A percentile compares a stretch with the other conserved stretches of the same genome.
phyloP scores from a whole-genome alignment of 2,888 invertebrate genomes.

The Neoitamus cyanurus region DNA sequence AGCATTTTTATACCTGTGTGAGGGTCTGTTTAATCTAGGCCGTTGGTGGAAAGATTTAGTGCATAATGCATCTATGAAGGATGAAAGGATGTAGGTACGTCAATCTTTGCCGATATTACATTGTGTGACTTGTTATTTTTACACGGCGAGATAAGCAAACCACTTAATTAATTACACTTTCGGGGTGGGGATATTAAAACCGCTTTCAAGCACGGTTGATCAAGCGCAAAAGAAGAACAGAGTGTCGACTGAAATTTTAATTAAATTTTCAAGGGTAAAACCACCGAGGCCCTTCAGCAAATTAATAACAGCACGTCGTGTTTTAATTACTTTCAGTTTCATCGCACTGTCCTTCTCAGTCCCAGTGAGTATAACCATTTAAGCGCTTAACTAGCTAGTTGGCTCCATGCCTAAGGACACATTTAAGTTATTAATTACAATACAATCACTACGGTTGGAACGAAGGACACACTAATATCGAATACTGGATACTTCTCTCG shows the following conservation, averaged over 20 bases:
- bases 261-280: conserved; percentile 33
- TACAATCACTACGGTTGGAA: not conserved
- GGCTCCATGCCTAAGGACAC: not conserved
- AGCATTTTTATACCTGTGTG: no score
- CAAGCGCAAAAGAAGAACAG: not conserved
- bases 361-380: not conserved
- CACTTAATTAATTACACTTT: not conserved
- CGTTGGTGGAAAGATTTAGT: not conserved
- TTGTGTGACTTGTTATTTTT: not conserved
- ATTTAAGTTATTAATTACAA: conserved; percentile 11
- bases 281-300: conserved; percentile 7
- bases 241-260: conserved; percentile 14
- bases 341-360: not conserved
- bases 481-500: not conserved
- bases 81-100: not conserved
- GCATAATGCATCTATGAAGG: no score
- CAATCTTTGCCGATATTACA: not conserved
- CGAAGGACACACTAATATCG: not conserved
- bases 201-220: not conserved
- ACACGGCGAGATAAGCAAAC: not conserved
- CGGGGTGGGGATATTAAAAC: not conserved
- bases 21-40: not conserved
- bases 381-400: not conserved
- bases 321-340: conserved; percentile 19
- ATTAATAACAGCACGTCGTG: conserved; percentile 8